Base-by-base conservation (phyloP, 2,113 vertebrate species). In the Tursiops truncatus region DNA sequence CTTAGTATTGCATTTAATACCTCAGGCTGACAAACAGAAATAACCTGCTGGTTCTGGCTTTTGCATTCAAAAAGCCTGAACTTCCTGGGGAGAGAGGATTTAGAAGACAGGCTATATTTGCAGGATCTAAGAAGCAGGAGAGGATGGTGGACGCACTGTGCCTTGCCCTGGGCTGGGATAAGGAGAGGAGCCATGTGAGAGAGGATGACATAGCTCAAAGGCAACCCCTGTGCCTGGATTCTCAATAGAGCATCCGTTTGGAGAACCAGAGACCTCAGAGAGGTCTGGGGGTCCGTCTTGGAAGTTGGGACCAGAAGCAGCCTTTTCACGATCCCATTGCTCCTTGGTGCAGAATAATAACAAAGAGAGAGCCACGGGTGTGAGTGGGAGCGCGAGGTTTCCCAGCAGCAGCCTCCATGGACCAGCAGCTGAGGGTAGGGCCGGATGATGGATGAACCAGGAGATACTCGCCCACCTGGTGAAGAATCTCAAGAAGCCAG, bases 381-480 rank as follows among this genome's bases (percentile, higher is more conserved):
- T 31, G 38, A 9, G 25, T 6, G 5, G 21, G 23, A 47, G 11
- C 0, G 0, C 0, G 6, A 65, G 36, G 13, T 8, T 33, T 58
- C n/a, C 18, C 0, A 20, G 26, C 6, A 23, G 62, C 20, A 36
- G 47, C 13, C 77, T 50, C 20, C 5, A 0, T 0, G 33, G 10
- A 20, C 68, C 25, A 38, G 53, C 10, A 76, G 0, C 36, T 0
- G 8, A 33, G 33, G 44, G 8, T 10, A 2, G 25, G 23, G 11
- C n/a, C 0, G 4, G 28, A 3, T 47, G 65, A 76, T 20, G 73
- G 67, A 62, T 71, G 41, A 77, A 5, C 25, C 14, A 23, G 31
- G 38, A 90, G 11, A 26, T 0, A 14, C 31, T 38, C 2, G 60
- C 2, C 77, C 5, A 17, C 2, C 70, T 5, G 0, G 9, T 17